Evolutionary conservation across 2,888 invertebrate genomes (phyloP).

Genomic region (Drosophila parthenogenetica): DNA sequence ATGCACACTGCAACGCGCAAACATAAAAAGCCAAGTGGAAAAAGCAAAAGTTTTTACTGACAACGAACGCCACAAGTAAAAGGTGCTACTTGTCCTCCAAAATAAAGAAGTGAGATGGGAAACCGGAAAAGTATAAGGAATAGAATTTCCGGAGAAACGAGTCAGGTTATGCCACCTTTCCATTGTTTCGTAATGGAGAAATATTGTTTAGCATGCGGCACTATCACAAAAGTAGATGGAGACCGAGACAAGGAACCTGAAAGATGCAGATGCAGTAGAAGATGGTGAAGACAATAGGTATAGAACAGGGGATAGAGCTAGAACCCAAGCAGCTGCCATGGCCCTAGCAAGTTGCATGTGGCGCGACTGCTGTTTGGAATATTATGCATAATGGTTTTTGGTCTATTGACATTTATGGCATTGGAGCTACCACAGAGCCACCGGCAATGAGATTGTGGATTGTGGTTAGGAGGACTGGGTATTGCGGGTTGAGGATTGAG

Average conservation of each 20-base stretch:
- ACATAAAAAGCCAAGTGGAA: conserved; percentile 65
- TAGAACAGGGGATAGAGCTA: conserved; percentile 17
- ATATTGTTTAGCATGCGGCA: conserved; percentile 70
- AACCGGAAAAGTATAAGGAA: conserved; percentile 29
- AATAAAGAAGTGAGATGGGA: conserved; percentile 8
- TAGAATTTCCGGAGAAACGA: conserved; percentile 18
- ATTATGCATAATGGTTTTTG: conserved; percentile 77
- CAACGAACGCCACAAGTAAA: conserved; percentile 71
- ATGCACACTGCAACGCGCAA: conserved; percentile 57
- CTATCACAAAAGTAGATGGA: conserved; percentile 13
- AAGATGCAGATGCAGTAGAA: not conserved
- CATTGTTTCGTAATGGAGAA: conserved; percentile 77
- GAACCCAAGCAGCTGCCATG: conserved; percentile 18
- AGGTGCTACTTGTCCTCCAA: conserved; percentile 68
- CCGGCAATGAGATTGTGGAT: conserved; percentile 8
- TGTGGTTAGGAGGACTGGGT: not conserved
- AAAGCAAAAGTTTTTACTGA: conserved; percentile 70
- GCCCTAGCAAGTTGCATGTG: conserved; percentile 17
- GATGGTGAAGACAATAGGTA: not conserved
- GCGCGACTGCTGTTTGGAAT: conserved; percentile 39
- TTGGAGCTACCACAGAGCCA: conserved; percentile 41
- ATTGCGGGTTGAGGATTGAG: not conserved
- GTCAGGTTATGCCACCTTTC: conserved; percentile 37
- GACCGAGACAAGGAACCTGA: not conserved
- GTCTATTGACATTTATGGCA: conserved; percentile 79